Evolutionary conservation across 2,888 invertebrate genomes (phyloP), one percentile per base, ranked within the genome.

Genomic region (Salticus scenicus): DNA sequence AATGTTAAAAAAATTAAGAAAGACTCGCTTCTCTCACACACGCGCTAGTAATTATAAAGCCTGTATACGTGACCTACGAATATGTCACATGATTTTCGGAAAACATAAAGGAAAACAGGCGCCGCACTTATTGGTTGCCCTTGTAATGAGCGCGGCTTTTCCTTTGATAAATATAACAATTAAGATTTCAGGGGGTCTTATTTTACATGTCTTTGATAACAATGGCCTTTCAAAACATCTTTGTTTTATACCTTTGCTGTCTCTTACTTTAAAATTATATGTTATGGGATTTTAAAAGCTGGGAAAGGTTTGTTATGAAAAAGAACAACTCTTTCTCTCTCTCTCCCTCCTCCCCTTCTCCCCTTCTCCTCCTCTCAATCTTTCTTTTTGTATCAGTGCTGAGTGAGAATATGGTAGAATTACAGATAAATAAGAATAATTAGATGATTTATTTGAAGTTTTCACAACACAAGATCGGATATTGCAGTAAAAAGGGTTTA

Each of bases 101-200:
- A 67, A 67, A 67, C 24, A 67, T 67, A 33, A 51, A 41, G 17
- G 70, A n/a, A 63, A 31, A 42, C 10, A 27, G 47, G 37, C 17
- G 72, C 47, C 28, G 42, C 33, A 33, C 41, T 69, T 33, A 24
- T 27, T 69, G 64, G 42, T 71, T 71, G 63, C 64, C 10, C 37
- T 76, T 83, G 64, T 83, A 42, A 71, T 17, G 42, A 67, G 42
- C 63, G 64, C 70, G 73, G 66, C 71, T 7, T 47, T n/a, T 51
- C 1, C 82, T 76, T 83, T 83, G 76, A 76, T 71, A 70, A 28
- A n/a, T 2, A 24, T 27, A 71, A 76, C 76, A 76, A 83, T 83
- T 83, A 83, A 72, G 66, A 24, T 72, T 72, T 57, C 57, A 57
- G 42, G 37, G 42, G 67, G 12, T 57, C n/a, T 72, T 72, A 24